phyloP scores from a whole-genome alignment of 2,797 vertebrate species.

The Amazona ochrocephala region DNA sequence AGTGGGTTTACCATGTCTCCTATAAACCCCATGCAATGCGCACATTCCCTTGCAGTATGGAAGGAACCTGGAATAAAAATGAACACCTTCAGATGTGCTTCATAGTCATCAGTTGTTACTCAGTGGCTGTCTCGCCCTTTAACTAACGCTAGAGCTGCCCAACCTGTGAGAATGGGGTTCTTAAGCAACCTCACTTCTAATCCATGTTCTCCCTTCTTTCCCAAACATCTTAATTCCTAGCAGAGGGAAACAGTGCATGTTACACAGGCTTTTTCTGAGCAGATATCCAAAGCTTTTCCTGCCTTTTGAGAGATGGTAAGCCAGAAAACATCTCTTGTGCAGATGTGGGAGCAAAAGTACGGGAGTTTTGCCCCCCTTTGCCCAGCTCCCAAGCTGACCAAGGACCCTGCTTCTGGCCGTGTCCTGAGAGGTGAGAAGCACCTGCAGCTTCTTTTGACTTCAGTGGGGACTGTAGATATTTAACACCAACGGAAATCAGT shows the following conservation, averaged over 20 bases:
- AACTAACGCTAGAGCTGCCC: neutral
- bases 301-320: neutral
- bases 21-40: neutral
- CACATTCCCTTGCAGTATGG: neutral
- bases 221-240: neutral
- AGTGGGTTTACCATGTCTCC: neutral
- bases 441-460: neutral
- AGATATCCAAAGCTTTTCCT: conserved; percentile 7
- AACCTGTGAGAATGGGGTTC: neutral
- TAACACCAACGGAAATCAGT: conserved; percentile 14
- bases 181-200: neutral
- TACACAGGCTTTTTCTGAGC: neutral
- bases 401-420: neutral
- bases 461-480: conserved; percentile 26
- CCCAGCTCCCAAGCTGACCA: neutral
- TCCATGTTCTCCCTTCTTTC: neutral
- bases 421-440: conserved; percentile 33
- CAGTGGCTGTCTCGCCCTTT: neutral
- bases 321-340: neutral
- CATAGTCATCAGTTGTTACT: neutral
- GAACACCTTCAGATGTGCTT: neutral
- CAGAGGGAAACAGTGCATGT: neutral
- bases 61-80: neutral
- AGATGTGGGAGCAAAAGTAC: neutral
- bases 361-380: neutral